Evolutionary conservation across 1,140 invertebrate species (phyloP).

Genomic region (Holcopasites calliopsidis): DNA sequence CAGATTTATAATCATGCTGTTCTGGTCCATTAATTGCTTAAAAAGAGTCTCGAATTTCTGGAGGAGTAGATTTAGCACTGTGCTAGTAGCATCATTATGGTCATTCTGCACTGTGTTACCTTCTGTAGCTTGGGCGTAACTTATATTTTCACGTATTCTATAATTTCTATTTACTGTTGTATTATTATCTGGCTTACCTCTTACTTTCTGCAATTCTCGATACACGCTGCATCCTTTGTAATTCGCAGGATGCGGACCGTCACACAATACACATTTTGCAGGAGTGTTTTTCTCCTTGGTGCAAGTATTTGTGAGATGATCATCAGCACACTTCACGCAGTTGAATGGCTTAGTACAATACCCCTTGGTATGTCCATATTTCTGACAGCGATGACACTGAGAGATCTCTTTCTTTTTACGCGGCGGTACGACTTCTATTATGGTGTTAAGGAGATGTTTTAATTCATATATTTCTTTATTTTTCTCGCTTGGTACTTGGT

Average conservation of each 20-base stretch:
- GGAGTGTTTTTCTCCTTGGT: conserved; percentile 59
- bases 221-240: no score
- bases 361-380: conserved; percentile 70
- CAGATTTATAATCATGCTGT: background rate
- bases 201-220: conserved; percentile 49
- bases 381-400: conserved; percentile 71
- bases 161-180: background rate
- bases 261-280: conserved; percentile 68
- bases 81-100: background rate
- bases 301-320: conserved; percentile 64
- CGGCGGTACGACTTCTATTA: conserved; percentile 66
- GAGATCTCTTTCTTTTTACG: conserved; percentile 57
- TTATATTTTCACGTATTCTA: background rate
- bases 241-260: conserved; percentile 70
- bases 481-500: conserved; percentile 63
- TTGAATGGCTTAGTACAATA: conserved; percentile 62
- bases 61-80: background rate
- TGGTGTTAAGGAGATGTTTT: conserved; percentile 58
- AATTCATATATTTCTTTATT: conserved; percentile 71
- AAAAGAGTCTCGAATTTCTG: background rate
- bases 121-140: background rate
- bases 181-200: background rate
- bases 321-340: conserved; percentile 72
- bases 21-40: background rate
- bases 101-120: background rate